phyloP scores from a whole-genome alignment of 1,140 invertebrate genomes.

The Trichonephila inaurata region DNA sequence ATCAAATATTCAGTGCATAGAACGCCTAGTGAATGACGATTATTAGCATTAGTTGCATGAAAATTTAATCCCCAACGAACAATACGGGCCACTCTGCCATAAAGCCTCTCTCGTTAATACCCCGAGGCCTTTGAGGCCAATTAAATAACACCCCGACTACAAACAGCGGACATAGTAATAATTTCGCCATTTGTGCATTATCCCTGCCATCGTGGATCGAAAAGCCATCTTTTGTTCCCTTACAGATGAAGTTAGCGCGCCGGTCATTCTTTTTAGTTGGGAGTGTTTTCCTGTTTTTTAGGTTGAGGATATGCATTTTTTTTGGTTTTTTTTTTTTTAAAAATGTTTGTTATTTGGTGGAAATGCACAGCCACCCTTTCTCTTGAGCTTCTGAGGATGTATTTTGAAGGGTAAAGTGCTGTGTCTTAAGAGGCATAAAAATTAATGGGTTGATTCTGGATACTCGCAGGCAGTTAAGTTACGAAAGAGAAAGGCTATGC shows the following conservation, averaged over 20 bases:
- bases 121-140: slow-evolving; percentile 66
- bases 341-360: not conserved
- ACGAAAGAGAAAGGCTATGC: too few relatives aligned
- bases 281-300: not conserved
- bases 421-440: not conserved
- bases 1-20: slow-evolving; percentile 60
- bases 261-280: not conserved
- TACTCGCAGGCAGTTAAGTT: not conserved
- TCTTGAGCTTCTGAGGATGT: not conserved
- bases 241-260: not conserved
- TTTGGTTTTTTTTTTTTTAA: slow-evolving; percentile 1
- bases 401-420: not conserved
- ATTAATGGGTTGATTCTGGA: not conserved
- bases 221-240: slow-evolving; percentile 62
- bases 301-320: slow-evolving; percentile 35
- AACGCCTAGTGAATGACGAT: slow-evolving; percentile 71
- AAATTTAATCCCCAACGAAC: slow-evolving; percentile 71
- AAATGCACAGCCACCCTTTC: not conserved
- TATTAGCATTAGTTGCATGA: slow-evolving; percentile 72
- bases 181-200: slow-evolving; percentile 52
- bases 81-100: slow-evolving; percentile 63
- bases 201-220: slow-evolving; percentile 27
- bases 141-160: slow-evolving; percentile 67
- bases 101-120: slow-evolving; percentile 71
- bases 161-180: slow-evolving; percentile 55